phyloP scores from a whole-genome alignment of 2,797 vertebrate species.

The Cebuella pygmaea region DNA sequence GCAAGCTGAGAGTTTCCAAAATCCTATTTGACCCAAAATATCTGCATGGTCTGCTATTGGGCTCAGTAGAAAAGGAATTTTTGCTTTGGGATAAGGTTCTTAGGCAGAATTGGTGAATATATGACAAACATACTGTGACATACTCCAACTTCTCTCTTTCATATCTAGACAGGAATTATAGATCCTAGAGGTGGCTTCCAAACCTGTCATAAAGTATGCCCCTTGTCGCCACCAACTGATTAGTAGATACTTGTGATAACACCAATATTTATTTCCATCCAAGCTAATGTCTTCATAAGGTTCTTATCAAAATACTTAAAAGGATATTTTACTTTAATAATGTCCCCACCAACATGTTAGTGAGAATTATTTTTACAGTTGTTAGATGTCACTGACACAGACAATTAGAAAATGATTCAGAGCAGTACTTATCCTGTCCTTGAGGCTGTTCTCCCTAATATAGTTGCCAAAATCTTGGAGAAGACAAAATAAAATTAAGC shows the following conservation, averaged over 20 bases:
- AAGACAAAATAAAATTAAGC: slow-evolving; percentile 5
- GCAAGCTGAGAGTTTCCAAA: neutral
- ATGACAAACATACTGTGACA: neutral
- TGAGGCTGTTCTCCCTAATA: neutral
- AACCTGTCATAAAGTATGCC: neutral
- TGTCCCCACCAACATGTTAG: neutral
- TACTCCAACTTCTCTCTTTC: neutral
- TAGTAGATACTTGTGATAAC: neutral
- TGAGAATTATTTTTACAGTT: slow-evolving; percentile 6
- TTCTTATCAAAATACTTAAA: neutral
- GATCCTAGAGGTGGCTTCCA: neutral
- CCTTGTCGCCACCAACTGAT: neutral
- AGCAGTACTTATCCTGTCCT: neutral
- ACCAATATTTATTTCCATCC: neutral
- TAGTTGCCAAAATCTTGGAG: neutral
- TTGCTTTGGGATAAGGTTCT: neutral
- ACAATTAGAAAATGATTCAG: neutral
- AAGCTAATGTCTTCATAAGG: neutral
- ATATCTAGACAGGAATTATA: too few species aligned
- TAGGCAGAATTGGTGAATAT: neutral
- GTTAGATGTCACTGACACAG: neutral
- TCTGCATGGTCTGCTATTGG: neutral
- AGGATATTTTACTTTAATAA: neutral
- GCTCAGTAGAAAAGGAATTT: neutral
- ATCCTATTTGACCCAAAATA: neutral